Evolutionary conservation across 30 jellyfish, hydroid and myxozoan genomes (phyloP), one percentile per base, ranked within the genome.

Genomic region (Calvadosia cruxmelitensis): DNA sequence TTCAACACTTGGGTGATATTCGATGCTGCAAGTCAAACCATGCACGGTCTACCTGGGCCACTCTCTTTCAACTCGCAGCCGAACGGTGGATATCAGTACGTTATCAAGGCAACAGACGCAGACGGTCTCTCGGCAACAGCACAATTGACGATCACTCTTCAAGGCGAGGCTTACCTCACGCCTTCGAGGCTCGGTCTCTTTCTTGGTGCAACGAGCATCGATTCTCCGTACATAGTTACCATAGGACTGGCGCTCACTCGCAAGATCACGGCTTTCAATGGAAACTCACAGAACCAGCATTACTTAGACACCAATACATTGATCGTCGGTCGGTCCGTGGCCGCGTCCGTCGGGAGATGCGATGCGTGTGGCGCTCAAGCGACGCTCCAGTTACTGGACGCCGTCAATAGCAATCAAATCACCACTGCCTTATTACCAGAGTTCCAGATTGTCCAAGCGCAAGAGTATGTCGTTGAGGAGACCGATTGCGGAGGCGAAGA

Each of bases 41-140:
- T 86, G 27, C 64, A 67, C 50, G 96, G 96, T 1, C 80, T 77
- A 32, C 94, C 96, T 32, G 49, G 92, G 69, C 25, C 85, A 61
- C 75, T 72, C 24, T 71, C 35, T 0, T 33, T 32, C 23, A 62
- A 27, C 2, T 73, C 68, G 7, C 93, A 90, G 13, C 51, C 62
- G 31, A 77, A 63, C 64, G 50, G 77, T 51, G 52, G 20, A 0
- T 77, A 16, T 35, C 64, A 50, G 26, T 91, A 91, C 71, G 71
- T 67, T 15, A 27, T 91, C 57, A 78, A 67, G 10, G 99, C 99
- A 26, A 82, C 82, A 7, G 94, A 91, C 50, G 69, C 62, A 32
- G 57, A 69, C 16, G 94, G 94, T 15, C 64, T 74, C 57, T 82
- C 87, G 0, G 66, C 93, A 2, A 31, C 85, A 30, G 74, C 93